Conservation (phyloP, 1,140 invertebrate genomes). For the Drosophila tropicalis region DNA sequence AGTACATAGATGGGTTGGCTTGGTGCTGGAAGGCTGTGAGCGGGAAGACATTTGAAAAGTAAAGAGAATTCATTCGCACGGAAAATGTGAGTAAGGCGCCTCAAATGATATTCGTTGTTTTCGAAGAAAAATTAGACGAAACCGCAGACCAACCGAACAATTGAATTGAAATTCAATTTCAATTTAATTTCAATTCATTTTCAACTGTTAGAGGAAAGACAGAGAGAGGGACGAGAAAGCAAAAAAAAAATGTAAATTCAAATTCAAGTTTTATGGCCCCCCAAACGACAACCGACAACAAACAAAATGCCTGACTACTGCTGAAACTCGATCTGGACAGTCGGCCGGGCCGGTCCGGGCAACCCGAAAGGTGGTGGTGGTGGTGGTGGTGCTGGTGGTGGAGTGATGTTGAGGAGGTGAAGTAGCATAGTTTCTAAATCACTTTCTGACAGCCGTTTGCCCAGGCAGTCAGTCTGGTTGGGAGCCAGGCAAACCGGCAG, state of each 20-base stretch:
- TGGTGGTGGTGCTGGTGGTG: neutral
- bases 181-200: conserved; percentile 68
- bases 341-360: neutral
- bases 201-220: conserved; percentile 34
- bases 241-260: conserved; percentile 62
- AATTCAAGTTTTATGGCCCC: conserved; percentile 71
- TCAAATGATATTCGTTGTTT: neutral
- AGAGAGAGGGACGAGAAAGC: neutral
- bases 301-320: conserved; percentile 51
- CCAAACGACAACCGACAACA: conserved; percentile 49
- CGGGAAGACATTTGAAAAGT: neutral
- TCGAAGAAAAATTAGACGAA: conserved; percentile 7
- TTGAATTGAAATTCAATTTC: conserved; percentile 17
- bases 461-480: conserved; percentile 8
- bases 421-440: conserved; percentile 76
- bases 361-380: conserved; percentile 8
- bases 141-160: conserved; percentile 10
- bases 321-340: conserved; percentile 32
- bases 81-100: neutral
- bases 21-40: neutral
- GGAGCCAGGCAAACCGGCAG: conserved; percentile 26
- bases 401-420: neutral
- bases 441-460: conserved; percentile 75
- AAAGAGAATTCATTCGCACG: conserved; percentile 2
- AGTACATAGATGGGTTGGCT: neutral